Evolutionary conservation across 64 coral and sea anemone genomes (phyloP).

Genomic region (Platygyra sinensis): DNA sequence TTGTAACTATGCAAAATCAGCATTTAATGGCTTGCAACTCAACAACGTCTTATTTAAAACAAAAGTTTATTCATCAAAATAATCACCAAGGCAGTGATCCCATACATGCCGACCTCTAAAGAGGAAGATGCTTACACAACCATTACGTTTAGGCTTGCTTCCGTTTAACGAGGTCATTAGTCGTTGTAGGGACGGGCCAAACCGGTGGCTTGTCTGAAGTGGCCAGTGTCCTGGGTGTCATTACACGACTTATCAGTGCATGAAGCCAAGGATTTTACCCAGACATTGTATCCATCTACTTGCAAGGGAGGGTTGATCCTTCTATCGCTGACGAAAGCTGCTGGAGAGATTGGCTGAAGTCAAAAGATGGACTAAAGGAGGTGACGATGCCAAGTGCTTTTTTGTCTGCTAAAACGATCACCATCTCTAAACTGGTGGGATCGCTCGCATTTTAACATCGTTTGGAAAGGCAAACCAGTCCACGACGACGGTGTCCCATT

Average conservation of each 20-base stretch:
- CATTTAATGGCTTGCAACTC: too few relatives aligned
- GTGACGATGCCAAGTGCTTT: constrained; percentile 2
- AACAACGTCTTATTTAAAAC: too few relatives aligned
- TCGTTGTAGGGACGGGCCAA: too few relatives aligned
- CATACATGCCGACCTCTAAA: too few relatives aligned
- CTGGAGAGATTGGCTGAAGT: constrained; percentile 28
- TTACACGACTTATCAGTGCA: constrained; percentile 31
- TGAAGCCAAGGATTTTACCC: constrained; percentile 38
- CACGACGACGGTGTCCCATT: constrained; percentile 42
- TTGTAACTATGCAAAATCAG: too few relatives aligned
- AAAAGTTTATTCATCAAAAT: too few relatives aligned
- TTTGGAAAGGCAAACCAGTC: constrained; percentile 32
- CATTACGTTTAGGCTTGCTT: too few relatives aligned
- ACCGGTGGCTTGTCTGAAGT: constrained; percentile 15
- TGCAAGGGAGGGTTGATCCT: background rate
- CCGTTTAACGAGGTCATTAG: too few relatives aligned
- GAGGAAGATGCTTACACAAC: too few relatives aligned
- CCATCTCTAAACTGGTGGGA: background rate
- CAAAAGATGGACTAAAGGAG: background rate
- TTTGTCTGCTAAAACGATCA: constrained; percentile 49
- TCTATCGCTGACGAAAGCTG: constrained; percentile 23
- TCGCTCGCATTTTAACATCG: background rate
- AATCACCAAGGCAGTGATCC: too few relatives aligned
- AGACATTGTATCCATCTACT: constrained; percentile 35
- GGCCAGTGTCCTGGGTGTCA: background rate